Evolutionary conservation across 2,797 vertebrate species (phyloP), one percentile per base, ranked within the genome.

Genomic region (Allobates femoralis): DNA sequence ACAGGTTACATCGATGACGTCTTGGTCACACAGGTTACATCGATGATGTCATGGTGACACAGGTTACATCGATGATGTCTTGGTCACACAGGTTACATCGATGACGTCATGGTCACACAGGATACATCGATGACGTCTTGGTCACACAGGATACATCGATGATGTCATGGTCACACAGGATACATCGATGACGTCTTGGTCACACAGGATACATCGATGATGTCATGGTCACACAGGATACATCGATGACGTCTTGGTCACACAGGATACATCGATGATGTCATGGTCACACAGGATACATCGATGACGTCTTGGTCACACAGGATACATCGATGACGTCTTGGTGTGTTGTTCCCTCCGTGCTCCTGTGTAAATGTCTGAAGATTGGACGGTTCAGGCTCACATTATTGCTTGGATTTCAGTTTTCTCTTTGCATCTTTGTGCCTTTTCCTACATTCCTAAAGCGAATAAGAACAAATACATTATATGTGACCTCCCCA

Each of bases 371-470:
- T 30, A 71, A 62, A 32, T 14, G 32, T 37, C 19, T 0, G n/a
- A 3, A 37, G 14, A 30, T 19, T 2, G 51, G 32, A 28, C 55
- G 26, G 28, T 15, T 56, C 8, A 46, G 1, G 69, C 8, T 71
- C 34, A 21, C 10, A 55, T 66, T 73, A 87, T 28, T 56, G 55
- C 21, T 73, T 84, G 18, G 56, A 23, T 67, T 80, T 87, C 6
- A 94, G 64, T 92, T 93, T 95, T 74, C 93, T 91, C 91, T 91
- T 94, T 58, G 93, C 93, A 87, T 95, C 93, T 90, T 93, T 94
- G 74, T 95, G 94, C 88, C 94, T 95, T 90, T 93, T 95, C 53
- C 89, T 90, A 71, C 93, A 94, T 79, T 95, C 93, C 95, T 93
- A 46, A 86, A 88, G 86, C 85, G 12, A 74, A 73, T 21, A 56